Evolutionary conservation across 2,113 vertebrate genomes (phyloP).

Genomic region (Ctenomys sociabilis): DNA sequence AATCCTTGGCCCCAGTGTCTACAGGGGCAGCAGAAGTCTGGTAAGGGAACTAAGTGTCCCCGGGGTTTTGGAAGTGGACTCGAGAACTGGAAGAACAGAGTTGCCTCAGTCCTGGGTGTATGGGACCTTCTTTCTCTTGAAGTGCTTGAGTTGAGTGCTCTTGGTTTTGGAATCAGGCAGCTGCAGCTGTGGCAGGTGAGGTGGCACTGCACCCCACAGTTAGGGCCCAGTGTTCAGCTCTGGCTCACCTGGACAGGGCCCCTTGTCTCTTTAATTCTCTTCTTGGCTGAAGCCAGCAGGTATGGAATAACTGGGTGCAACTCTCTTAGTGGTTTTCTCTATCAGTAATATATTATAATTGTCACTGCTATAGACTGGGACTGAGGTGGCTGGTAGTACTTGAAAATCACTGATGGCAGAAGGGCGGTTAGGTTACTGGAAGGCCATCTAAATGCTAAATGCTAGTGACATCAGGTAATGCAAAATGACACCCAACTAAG

Average conservation of each 20-base stretch:
- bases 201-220: background rate
- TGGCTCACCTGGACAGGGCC: background rate
- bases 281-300: background rate
- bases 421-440: slow-evolving; percentile 56
- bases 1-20: background rate
- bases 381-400: slow-evolving; percentile 13
- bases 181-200: background rate
- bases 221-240: background rate
- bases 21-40: background rate
- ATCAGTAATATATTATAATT: slow-evolving; percentile 38
- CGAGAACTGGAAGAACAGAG: background rate
- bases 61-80: background rate
- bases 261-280: background rate
- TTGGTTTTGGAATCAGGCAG: background rate
- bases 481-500: slow-evolving; percentile 59
- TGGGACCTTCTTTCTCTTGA: background rate
- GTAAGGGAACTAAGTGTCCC: background rate
- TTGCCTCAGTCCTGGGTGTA: too few relatives aligned
- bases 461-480: slow-evolving; percentile 49
- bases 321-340: slow-evolving; percentile 44
- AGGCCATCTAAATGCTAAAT: slow-evolving; percentile 55
- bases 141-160: background rate
- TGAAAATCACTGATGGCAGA: slow-evolving; percentile 37
- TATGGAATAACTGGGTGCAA: background rate
- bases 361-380: background rate